phyloP scores from a whole-genome alignment of 2,888 invertebrate species.

The Eupithecia pulchellata region DNA sequence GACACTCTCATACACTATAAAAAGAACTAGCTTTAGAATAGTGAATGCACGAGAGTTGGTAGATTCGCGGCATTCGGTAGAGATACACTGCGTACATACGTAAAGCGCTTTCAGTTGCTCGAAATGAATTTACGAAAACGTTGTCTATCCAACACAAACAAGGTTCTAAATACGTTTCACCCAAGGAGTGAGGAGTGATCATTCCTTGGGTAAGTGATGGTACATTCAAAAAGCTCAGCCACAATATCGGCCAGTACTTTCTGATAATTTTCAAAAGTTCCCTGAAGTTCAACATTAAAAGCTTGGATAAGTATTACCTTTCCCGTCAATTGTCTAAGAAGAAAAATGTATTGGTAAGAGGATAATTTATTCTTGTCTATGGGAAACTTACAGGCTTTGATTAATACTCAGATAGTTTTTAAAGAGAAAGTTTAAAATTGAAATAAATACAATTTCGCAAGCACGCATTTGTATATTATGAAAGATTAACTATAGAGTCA shows the following conservation, averaged over 20 bases:
- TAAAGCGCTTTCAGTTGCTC: no score
- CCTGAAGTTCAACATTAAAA: background rate
- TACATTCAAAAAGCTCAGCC: background rate
- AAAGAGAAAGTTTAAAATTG: background rate
- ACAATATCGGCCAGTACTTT: background rate
- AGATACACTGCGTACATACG: no score
- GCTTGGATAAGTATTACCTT: background rate
- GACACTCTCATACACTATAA: background rate
- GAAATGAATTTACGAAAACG: no score
- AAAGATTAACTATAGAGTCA: no score
- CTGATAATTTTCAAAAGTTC: background rate
- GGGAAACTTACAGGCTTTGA: background rate
- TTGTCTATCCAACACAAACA: no score
- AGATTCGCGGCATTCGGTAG: background rate
- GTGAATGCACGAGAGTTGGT: constrained; percentile 2
- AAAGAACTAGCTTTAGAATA: constrained; percentile 1
- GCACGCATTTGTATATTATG: no score
- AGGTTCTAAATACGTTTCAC: no score
- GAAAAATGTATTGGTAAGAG: background rate
- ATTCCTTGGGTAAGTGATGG: background rate
- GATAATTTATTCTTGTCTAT: background rate
- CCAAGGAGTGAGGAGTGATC: no score
- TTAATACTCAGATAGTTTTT: background rate
- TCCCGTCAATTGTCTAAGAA: background rate
- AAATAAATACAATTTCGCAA: no score